Percentiles rank a stretch among this genome's conserved stretches.
phyloP scores from a whole-genome alignment of 2,888 invertebrate species.

The Volucella zonaria region DNA sequence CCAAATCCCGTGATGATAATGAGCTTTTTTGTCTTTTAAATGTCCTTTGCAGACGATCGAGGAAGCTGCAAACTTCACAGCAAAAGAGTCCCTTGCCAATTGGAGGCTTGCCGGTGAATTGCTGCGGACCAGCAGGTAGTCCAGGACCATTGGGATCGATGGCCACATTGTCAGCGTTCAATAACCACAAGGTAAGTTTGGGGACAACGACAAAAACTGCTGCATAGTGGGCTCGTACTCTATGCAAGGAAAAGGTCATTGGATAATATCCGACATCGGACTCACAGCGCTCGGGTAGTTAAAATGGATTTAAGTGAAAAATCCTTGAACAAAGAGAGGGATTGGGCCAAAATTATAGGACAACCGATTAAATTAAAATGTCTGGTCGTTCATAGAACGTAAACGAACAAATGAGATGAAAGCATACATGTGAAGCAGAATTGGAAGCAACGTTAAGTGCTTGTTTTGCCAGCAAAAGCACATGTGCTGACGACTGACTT shows the following conservation, averaged over 20 bases:
- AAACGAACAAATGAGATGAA: conserved; percentile 22
- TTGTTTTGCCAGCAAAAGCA: background rate
- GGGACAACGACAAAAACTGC: conserved; percentile 2
- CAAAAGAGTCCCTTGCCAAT: conserved; percentile 87
- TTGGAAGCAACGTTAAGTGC: conserved; percentile 31
- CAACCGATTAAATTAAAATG: conserved; percentile 31
- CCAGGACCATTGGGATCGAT: conserved; percentile 92
- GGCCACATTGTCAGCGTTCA: conserved; percentile 92
- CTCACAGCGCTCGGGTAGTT: background rate
- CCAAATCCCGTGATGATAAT: conserved; percentile 22
- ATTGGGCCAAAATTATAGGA: conserved; percentile 22
- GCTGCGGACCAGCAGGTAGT: conserved; percentile 91
- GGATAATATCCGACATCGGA: too few relatives aligned
- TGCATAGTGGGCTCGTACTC: background rate
- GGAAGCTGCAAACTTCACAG: conserved; percentile 89
- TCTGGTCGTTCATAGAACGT: conserved; percentile 1
- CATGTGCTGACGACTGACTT: background rate
- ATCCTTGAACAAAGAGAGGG: conserved; percentile 8
- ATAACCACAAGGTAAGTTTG: conserved; percentile 88
- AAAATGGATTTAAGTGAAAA: conserved; percentile 41
- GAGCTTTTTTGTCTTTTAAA: background rate
- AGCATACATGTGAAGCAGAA: conserved; percentile 7
- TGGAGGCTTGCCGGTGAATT: conserved; percentile 90
- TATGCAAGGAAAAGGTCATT: too few relatives aligned
- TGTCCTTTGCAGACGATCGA: conserved; percentile 85